Base-by-base conservation (phyloP, 2,113 vertebrate species). In the Anser cygnoides region DNA sequence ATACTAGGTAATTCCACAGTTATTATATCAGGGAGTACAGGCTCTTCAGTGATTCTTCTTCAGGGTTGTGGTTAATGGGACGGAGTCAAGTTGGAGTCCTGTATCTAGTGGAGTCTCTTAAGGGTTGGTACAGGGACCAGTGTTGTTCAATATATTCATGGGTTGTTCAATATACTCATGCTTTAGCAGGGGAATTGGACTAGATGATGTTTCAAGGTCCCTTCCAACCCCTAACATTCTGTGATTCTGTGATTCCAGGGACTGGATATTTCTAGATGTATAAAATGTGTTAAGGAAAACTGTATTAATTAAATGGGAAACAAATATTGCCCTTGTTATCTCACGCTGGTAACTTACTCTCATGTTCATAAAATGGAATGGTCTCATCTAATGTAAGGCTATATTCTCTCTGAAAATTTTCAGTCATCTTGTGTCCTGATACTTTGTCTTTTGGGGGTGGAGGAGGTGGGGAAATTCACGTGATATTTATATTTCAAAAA, bases 1-100 rank as follows among this genome's bases (percentile, higher is more conserved):
- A 9, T 3, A 23, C 16, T 41, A 0, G 0, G 11, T 59, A 66
- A 46, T 49, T 74, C 14, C 8, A n/a, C 4, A 3, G 19, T 55
- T 20, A 43, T 62, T 72, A 74, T 5, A 3, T 16, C 57, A 63
- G 73, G 9, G 3, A 37, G 14, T 52, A 55, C 21, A 67, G 19
- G 13, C 8, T 50, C n/a, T 13, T 74, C 29, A 74, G 10, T 14
- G 41, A 4, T 57, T 93, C 16, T 74, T 44, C 44, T 46, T 20
- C 44, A 46, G 44, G 44, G 44, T 46, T 46, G 44, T 46, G 44
- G 44, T 46, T 46, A 46, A 46, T 46, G 44, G 44, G 44, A 46
- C 4, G 17, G 44, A 46, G 44, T 46, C 8, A 17, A 46, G 18
- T 19, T 18, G 44, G 18, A 46, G 44, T 46, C 44, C 44, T 46